Conservation (phyloP, 2,113 vertebrate genomes). For the Poeciliopsis turrubarensis region DNA sequence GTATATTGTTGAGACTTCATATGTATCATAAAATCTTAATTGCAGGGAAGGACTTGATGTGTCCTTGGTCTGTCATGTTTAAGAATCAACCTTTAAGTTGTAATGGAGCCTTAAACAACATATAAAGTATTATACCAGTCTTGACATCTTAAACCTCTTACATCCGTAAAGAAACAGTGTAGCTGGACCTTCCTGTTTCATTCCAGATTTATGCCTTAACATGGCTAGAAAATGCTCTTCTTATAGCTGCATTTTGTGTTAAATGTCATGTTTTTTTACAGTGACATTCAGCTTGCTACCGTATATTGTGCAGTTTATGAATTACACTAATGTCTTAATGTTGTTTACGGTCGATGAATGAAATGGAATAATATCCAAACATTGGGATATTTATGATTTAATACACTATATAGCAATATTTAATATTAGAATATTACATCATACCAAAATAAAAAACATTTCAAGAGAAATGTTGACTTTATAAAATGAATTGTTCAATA, state of each 20-base stretch:
- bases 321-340: no score
- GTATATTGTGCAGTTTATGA: no score
- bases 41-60: background rate
- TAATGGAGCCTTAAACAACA: slow-evolving; percentile 9
- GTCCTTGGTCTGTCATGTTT: background rate
- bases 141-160: slow-evolving; percentile 1
- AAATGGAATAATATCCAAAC: background rate
- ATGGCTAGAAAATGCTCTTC: slow-evolving; percentile 16
- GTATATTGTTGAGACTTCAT: background rate
- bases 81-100: background rate
- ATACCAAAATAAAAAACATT: background rate
- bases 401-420: no score
- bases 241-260: slow-evolving; percentile 32
- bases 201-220: slow-evolving; percentile 44
- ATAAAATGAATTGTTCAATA: background rate
- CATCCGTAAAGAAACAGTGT: slow-evolving; percentile 25
- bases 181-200: slow-evolving; percentile 51
- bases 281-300: slow-evolving; percentile 3
- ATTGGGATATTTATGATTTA: background rate
- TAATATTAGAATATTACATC: no score
- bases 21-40: background rate
- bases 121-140: slow-evolving; percentile 12
- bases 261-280: slow-evolving; percentile 6
- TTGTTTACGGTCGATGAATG: background rate
- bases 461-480: background rate